A percentile compares a stretch with the other conserved stretches of the same genome.
phyloP scores from a whole-genome alignment of 2,888 invertebrate genomes.

The Drosophila gaucha region DNA sequence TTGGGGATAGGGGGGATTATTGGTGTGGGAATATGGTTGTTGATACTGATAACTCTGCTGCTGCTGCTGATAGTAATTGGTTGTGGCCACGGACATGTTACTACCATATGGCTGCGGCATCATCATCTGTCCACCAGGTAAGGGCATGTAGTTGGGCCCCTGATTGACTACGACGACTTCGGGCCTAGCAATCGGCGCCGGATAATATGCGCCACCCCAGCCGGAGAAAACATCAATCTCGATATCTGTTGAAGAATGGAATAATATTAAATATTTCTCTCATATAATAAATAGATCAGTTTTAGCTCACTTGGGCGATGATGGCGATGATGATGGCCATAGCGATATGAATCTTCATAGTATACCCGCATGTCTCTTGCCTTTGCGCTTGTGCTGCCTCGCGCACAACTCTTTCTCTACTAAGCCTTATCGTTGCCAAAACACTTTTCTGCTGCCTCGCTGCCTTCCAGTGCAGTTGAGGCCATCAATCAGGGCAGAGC shows the following conservation, averaged over 20 bases:
- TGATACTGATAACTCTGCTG: constrained; percentile 61
- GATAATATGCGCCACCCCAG: constrained; percentile 72
- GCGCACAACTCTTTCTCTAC: constrained; percentile 57
- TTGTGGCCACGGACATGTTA: constrained; percentile 40
- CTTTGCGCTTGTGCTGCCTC: constrained; percentile 27
- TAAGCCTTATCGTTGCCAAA: constrained; percentile 29
- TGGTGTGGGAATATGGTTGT: constrained; percentile 42
- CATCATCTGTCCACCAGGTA: constrained; percentile 44
- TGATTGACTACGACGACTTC: constrained; percentile 69
- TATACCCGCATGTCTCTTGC: constrained; percentile 56
- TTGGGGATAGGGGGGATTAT: constrained; percentile 57
- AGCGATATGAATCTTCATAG: constrained; percentile 73
- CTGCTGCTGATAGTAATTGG: constrained; percentile 67
- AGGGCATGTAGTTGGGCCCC: constrained; percentile 51
- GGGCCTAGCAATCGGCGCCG: constrained; percentile 63
- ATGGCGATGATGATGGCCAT: constrained; percentile 72
- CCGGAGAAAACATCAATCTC: constrained; percentile 78
- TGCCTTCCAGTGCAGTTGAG: constrained; percentile 14
- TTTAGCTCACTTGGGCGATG: constrained; percentile 67
- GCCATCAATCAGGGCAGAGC: constrained; percentile 53
- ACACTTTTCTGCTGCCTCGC: not conserved
- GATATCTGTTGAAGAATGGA: constrained; percentile 47
- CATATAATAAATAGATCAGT: not conserved
- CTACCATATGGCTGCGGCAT: constrained; percentile 59
- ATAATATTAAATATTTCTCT: not conserved